These are phyloP conservation scores for Zelostemma sp. DNA, from an alignment of 1,140 invertebrate genomes.

Conservation along the genomic window DNA sequence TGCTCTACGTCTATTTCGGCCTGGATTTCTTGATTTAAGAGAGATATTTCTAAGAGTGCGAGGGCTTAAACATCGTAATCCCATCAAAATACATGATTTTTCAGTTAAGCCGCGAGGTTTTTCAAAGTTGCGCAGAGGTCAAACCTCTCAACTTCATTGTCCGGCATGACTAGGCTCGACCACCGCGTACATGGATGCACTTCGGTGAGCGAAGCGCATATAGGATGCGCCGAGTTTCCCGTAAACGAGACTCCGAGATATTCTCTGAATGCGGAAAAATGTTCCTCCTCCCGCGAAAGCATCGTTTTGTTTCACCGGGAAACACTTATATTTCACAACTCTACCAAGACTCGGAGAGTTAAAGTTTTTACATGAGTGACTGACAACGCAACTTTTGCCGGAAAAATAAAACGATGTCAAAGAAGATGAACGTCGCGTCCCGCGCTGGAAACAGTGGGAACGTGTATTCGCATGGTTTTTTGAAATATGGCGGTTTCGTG, in stretches of 20 bases:
- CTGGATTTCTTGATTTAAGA: too few species aligned
- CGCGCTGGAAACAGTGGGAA: background rate
- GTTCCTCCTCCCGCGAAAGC: background rate
- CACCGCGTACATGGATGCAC: slow-evolving; percentile 29
- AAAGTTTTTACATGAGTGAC: background rate
- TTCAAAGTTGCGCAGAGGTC: too few species aligned
- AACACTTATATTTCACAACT: background rate
- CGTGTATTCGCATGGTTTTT: background rate
- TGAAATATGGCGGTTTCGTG: background rate
- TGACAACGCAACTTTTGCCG: background rate
- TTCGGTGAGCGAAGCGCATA: slow-evolving; percentile 14
- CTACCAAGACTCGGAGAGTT: background rate
- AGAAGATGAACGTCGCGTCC: too few species aligned
- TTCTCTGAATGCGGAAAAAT: slow-evolving; percentile 2
- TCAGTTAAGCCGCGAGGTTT: too few species aligned
- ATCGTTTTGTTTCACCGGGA: background rate
- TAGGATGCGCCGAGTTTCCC: slow-evolving; percentile 30
- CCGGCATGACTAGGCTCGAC: slow-evolving; percentile 57
- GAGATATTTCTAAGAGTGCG: too few species aligned
- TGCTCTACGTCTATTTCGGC: slow-evolving; percentile 15
- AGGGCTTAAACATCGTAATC: too few species aligned
- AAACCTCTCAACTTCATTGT: too few species aligned
- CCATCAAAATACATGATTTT: too few species aligned
- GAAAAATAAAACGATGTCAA: background rate
- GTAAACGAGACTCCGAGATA: slow-evolving; percentile 22